These are phyloP conservation scores for Orthosia cruda DNA, from an alignment of 2,888 invertebrate species.

Conservation along the genomic window DNA sequence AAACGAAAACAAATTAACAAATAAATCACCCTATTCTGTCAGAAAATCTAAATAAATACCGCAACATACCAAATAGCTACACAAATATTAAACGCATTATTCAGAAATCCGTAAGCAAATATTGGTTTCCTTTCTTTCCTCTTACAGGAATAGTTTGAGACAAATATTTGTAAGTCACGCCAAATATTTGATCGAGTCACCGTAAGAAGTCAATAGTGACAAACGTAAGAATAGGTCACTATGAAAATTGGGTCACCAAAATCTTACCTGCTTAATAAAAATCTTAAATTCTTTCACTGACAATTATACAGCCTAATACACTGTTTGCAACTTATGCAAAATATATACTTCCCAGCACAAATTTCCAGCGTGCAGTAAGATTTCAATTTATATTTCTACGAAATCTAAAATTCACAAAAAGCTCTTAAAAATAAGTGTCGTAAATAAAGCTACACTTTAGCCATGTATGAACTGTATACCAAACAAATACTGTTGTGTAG, in stretches of 20 bases:
- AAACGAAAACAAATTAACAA: no score
- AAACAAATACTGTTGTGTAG: constrained; percentile 20
- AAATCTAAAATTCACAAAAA: not conserved
- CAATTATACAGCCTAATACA: no score
- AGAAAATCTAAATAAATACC: not conserved
- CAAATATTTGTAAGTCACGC: constrained; percentile 38
- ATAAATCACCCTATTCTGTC: not conserved
- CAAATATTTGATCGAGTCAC: constrained; percentile 37
- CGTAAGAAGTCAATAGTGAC: not conserved
- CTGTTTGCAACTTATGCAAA: no score
- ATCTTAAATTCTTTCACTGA: no score
- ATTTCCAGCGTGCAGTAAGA: no score
- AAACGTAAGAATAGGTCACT: not conserved
- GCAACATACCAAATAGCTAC: not conserved
- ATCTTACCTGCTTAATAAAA: not conserved
- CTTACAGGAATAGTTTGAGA: not conserved
- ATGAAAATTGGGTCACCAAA: not conserved
- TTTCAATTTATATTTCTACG: not conserved
- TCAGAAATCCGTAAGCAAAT: constrained; percentile 14
- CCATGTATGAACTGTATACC: constrained; percentile 14
- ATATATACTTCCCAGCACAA: no score
- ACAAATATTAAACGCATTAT: not conserved
- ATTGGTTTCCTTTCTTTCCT: constrained; percentile 13
- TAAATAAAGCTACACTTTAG: constrained; percentile 14
- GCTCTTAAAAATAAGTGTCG: not conserved